phyloP scores from a whole-genome alignment of 2,888 invertebrate species.

The Stenurella melanura region DNA sequence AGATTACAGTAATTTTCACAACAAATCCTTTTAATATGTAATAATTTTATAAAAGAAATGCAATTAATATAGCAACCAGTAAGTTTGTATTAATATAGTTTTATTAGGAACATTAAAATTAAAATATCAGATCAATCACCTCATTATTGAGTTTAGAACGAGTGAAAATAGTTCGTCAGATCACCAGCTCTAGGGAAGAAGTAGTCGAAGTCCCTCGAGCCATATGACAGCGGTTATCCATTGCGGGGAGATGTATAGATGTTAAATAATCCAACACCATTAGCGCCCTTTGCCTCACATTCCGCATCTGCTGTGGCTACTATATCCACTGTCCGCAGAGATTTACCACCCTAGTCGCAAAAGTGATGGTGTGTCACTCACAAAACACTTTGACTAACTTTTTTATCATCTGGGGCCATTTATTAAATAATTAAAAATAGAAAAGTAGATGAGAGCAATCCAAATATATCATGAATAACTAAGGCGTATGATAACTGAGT shows the following conservation, averaged over 20 bases:
- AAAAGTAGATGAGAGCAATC: not conserved
- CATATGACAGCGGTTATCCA: slow-evolving; percentile 72
- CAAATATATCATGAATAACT: too few relatives aligned
- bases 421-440: slow-evolving; percentile 48
- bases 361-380: slow-evolving; percentile 62
- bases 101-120: not conserved
- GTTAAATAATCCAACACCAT: slow-evolving; percentile 74
- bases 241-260: slow-evolving; percentile 70
- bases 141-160: not conserved
- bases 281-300: slow-evolving; percentile 66
- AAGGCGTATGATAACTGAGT: too few relatives aligned
- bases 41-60: too few relatives aligned
- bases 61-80: too few relatives aligned
- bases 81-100: too few relatives aligned
- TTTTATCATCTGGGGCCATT: slow-evolving; percentile 58
- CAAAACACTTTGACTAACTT: slow-evolving; percentile 59
- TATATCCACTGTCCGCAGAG: slow-evolving; percentile 66
- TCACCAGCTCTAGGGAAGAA: slow-evolving; percentile 53
- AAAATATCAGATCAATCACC: not conserved
- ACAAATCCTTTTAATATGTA: too few relatives aligned
- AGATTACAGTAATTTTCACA: too few relatives aligned
- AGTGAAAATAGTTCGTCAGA: slow-evolving; percentile 7
- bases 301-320: slow-evolving; percentile 61
- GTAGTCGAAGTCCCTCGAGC: slow-evolving; percentile 60
- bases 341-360: slow-evolving; percentile 63